Base-by-base conservation (phyloP, 2,888 invertebrate genomes). In the Drosophila nigricruria region DNA sequence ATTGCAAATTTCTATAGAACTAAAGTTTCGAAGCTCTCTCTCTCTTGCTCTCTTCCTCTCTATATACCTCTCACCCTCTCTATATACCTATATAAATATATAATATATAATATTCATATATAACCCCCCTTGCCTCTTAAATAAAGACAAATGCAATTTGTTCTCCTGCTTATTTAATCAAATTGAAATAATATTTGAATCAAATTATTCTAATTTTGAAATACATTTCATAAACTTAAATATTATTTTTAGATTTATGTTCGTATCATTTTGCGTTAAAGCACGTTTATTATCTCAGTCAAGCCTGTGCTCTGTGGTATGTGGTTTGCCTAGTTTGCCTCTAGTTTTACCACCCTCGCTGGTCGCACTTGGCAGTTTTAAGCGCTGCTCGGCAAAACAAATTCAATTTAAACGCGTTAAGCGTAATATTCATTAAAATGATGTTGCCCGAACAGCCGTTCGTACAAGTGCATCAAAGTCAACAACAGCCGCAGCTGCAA, bases 341-440 rank as follows among this genome's bases (percentile, higher is more conserved):
- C 47, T 25, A 20, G 36, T 56, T 69, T 30, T 8, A 34, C 27
- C 8, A 12, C 0, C 10, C 14, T 27, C 20, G n/a, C 18, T n/a
- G n/a, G n/a, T n/a, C n/a, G n/a, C n/a, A n/a, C n/a, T n/a, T n/a
- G n/a, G n/a, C n/a, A n/a, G n/a, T 58, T 66, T 62, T 45, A 49
- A 36, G 65, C 66, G 61, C 18, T 40, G 53, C 36, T 1, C n/a
- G n/a, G n/a, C 49, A 32, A 70, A 52, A 52, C 54, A 70, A 84
- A 69, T 87, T 72, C 42, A 77, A 74, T 82, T 77, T 79, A 27
- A 32, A 34, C 40, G 58, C 66, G 59, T 69, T 78, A 72, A 76
- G 69, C 79, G 70, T 64, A 86, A 84, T 81, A 75, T 87, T 76
- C 79, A 89, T 84, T 84, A 88, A 76, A 83, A 78, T 81, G 58